These are phyloP conservation scores for Gymnarchus niloticus DNA, from an alignment of 2,113 vertebrate genomes.

Conservation along the genomic window DNA sequence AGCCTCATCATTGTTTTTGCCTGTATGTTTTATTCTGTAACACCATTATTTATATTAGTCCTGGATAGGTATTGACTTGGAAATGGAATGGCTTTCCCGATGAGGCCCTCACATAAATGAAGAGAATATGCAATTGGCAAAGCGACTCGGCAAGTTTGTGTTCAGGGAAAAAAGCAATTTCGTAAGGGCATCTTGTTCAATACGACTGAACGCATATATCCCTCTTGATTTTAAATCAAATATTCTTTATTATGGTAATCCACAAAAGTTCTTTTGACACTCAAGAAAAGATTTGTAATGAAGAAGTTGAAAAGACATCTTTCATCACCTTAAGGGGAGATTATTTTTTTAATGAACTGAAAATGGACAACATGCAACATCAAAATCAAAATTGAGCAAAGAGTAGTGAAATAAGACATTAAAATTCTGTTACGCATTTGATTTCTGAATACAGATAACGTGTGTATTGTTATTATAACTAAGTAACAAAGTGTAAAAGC, in stretches of 20 bases:
- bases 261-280: neutral
- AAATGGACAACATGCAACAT: neutral
- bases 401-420: conserved; percentile 3
- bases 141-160: neutral
- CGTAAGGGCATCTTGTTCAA: neutral
- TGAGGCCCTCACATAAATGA: neutral
- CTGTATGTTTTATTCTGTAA: neutral
- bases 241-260: conserved; percentile 13
- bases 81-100: neutral
- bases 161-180: neutral
- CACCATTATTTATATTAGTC: neutral
- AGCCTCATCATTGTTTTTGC: neutral
- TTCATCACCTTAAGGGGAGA: conserved; percentile 6
- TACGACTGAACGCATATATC: neutral
- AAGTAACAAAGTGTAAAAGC: neutral
- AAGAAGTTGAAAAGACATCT: conserved; percentile 13
- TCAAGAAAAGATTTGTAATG: neutral
- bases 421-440: neutral
- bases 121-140: neutral
- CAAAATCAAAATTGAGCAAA: conserved; percentile 7
- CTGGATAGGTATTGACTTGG: conserved; percentile 1
- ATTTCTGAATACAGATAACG: neutral
- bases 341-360: conserved; percentile 6
- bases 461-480: conserved; percentile 6
- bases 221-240: conserved; percentile 9